phyloP scores from a whole-genome alignment of 2,797 vertebrate species.

The Microctenopoma steveboyesi region DNA sequence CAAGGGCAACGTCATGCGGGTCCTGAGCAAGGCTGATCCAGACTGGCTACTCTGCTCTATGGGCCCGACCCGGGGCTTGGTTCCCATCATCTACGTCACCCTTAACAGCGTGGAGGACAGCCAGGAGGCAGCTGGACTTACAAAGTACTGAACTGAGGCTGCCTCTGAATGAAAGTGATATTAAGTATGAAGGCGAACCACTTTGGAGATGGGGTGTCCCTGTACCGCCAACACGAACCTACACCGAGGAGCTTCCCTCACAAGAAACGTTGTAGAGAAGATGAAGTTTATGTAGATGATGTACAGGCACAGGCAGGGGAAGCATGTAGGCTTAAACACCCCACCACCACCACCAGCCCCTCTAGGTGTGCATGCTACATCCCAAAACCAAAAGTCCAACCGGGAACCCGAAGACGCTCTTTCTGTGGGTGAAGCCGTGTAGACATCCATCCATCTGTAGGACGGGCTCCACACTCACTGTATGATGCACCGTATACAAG shows the following conservation, averaged over 20 bases:
- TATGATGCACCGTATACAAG: constrained; percentile 12
- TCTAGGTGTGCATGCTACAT: constrained; percentile 61
- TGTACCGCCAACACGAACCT: constrained; percentile 18
- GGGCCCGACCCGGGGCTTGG: constrained; percentile 85
- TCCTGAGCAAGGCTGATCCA: constrained; percentile 85
- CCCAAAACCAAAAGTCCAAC: constrained; percentile 47
- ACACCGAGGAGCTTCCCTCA: not conserved
- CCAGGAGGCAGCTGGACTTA: constrained; percentile 23
- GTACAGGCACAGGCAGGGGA: constrained; percentile 41
- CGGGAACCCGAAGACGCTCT: constrained; percentile 54
- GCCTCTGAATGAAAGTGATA: not conserved
- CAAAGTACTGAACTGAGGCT: constrained; percentile 32
- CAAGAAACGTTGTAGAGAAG: constrained; percentile 22
- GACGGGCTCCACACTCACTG: not conserved
- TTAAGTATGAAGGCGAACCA: not conserved
- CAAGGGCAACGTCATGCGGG: constrained; percentile 89
- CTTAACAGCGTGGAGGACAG: constrained; percentile 72
- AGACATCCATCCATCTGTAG: constrained; percentile 11
- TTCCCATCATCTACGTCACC: constrained; percentile 93
- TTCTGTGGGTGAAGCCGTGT: constrained; percentile 13
- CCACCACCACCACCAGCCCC: constrained; percentile 48
- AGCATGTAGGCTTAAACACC: constrained; percentile 61
- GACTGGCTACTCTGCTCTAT: constrained; percentile 92
- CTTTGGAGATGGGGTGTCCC: not conserved
- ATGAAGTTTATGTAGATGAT: constrained; percentile 14